These are phyloP conservation scores for Drosophila littoralis DNA, from an alignment of 1,140 invertebrate species.

Conservation along the genomic window DNA sequence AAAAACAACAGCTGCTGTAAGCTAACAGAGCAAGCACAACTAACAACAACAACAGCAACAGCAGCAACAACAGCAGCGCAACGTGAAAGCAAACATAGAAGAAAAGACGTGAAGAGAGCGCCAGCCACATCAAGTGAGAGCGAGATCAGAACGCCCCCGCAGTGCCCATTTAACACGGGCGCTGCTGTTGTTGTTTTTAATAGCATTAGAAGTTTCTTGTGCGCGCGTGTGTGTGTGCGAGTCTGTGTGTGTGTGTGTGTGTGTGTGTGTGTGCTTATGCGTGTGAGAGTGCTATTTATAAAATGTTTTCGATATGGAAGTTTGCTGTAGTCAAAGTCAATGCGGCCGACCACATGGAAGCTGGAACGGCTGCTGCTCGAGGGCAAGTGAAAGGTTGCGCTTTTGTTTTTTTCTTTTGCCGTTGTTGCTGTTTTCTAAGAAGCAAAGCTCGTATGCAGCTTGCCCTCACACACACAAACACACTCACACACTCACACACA, in stretches of 20 bases:
- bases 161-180: constrained; percentile 45
- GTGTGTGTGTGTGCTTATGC: not conserved
- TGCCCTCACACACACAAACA: constrained; percentile 1
- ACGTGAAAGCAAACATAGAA: constrained; percentile 55
- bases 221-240: too few species aligned
- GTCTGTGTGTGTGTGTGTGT: constrained; percentile 31
- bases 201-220: constrained; percentile 2
- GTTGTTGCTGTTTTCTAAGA: constrained; percentile 10
- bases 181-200: not conserved
- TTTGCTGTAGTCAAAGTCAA: constrained; percentile 24
- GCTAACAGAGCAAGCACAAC: constrained; percentile 6
- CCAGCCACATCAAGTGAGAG: constrained; percentile 17
- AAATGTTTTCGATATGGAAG: constrained; percentile 45
- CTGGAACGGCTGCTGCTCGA: constrained; percentile 18
- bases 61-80: constrained; percentile 21
- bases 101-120: constrained; percentile 24
- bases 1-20: constrained; percentile 23
- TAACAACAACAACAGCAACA: constrained; percentile 21
- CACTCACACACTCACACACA: not conserved
- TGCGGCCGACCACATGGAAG: constrained; percentile 23
- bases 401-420: not conserved
- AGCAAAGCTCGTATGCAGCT: constrained; percentile 19
- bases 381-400: constrained; percentile 29
- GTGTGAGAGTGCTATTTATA: constrained; percentile 44
- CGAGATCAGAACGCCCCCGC: constrained; percentile 69